These are phyloP conservation scores for Liodrosophila aerea DNA, from an alignment of 2,888 invertebrate genomes.

Conservation along the genomic window DNA sequence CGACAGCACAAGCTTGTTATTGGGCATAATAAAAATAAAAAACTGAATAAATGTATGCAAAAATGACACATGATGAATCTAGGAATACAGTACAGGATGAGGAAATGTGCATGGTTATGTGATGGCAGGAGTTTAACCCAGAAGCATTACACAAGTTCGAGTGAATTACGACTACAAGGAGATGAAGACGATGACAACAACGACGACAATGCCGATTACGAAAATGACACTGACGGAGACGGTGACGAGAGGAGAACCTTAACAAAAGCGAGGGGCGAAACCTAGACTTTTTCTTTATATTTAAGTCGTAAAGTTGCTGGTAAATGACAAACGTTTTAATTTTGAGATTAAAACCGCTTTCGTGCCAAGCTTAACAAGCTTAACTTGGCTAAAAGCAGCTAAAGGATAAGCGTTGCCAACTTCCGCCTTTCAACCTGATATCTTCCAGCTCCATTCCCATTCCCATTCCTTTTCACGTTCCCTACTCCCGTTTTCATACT, in stretches of 20 bases:
- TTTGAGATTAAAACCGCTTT: slow-evolving; percentile 78
- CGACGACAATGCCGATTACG: slow-evolving; percentile 53
- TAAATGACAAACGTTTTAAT: slow-evolving; percentile 79
- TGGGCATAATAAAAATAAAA: slow-evolving; percentile 64
- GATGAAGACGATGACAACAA: slow-evolving; percentile 38
- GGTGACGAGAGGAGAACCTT: not conserved
- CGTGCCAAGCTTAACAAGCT: slow-evolving; percentile 76
- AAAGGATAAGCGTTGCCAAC: slow-evolving; percentile 51
- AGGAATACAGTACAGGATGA: not conserved
- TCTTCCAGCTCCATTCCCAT: slow-evolving; percentile 7
- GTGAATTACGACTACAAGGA: slow-evolving; percentile 68
- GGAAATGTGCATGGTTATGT: slow-evolving; percentile 14
- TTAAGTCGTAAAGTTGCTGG: slow-evolving; percentile 70
- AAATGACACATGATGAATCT: slow-evolving; percentile 27
- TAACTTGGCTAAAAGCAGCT: slow-evolving; percentile 62
- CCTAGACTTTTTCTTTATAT: slow-evolving; percentile 46
- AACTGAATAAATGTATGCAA: slow-evolving; percentile 55
- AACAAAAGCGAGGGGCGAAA: slow-evolving; percentile 20
- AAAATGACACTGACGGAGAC: slow-evolving; percentile 49
- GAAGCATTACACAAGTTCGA: slow-evolving; percentile 67
- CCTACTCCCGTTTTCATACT: slow-evolving; percentile 13
- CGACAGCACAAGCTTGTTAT: slow-evolving; percentile 64
- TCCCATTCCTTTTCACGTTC: slow-evolving; percentile 3
- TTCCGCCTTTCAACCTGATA: slow-evolving; percentile 51
- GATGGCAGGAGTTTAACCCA: slow-evolving; percentile 38